These are phyloP conservation scores for Calonectris borealis DNA, from an alignment of 2,113 vertebrate species.

Conservation along the genomic window DNA sequence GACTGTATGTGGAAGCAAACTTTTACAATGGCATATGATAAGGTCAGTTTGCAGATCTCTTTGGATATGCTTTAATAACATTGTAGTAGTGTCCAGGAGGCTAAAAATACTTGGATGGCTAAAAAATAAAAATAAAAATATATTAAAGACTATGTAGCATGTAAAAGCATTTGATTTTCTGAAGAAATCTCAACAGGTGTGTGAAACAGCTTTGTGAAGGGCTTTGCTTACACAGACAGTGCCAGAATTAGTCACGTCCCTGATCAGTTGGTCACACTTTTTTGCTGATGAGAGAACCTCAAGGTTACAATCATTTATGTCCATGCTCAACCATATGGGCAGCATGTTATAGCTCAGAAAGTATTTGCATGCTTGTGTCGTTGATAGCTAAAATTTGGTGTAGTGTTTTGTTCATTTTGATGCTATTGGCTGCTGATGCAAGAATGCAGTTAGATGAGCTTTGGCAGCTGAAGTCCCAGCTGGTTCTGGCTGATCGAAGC, in stretches of 20 bases:
- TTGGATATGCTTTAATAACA: background rate
- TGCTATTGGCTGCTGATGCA: background rate
- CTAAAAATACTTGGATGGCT: background rate
- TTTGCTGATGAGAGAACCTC: background rate
- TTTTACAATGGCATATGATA: background rate
- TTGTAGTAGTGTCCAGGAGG: no score
- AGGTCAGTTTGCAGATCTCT: background rate
- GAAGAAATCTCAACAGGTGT: background rate
- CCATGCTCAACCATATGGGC: accelerated
- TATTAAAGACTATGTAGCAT: background rate
- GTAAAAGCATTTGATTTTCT: background rate
- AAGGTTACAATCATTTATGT: background rate
- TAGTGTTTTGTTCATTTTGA: background rate
- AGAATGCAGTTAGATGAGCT: background rate
- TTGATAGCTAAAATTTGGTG: background rate
- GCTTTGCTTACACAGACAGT: background rate
- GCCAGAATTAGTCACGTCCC: background rate
- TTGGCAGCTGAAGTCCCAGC: background rate
- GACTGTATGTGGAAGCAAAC: background rate
- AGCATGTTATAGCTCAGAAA: background rate
- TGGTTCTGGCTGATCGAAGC: background rate
- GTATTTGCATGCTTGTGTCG: background rate
- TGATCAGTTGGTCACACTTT: background rate
- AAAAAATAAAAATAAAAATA: background rate
- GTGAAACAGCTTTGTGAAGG: background rate